These are phyloP conservation scores for Theristicus caerulescens DNA, from an alignment of 2,113 vertebrate species.

Conservation along the genomic window DNA sequence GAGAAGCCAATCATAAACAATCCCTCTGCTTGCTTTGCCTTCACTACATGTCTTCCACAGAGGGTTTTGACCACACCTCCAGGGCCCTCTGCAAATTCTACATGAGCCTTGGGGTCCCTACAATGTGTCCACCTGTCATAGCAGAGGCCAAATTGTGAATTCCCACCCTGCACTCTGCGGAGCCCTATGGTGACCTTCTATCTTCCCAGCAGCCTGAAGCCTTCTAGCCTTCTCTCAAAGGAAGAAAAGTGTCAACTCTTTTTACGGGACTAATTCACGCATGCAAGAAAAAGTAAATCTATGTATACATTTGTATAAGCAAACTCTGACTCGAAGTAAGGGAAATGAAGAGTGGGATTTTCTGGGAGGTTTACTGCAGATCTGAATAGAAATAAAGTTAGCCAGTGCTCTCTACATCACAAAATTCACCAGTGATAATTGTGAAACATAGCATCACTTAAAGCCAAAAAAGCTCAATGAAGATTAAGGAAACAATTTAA, in stretches of 20 bases:
- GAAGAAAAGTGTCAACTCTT: not conserved
- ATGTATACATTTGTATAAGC: not conserved
- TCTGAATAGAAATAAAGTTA: not conserved
- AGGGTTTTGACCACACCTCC: not conserved
- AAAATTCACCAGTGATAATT: not conserved
- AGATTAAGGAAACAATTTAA: not conserved
- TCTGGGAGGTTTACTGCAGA: not conserved
- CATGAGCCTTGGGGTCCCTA: not conserved
- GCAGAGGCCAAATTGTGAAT: not conserved
- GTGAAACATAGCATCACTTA: not conserved
- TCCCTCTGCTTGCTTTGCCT: not conserved
- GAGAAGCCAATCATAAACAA: not conserved
- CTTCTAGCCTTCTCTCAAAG: not conserved
- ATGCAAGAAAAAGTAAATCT: not conserved
- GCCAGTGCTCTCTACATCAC: not conserved
- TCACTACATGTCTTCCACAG: not conserved
- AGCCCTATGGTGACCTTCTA: not conserved
- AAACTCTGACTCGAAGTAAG: not conserved
- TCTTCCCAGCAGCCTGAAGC: not conserved
- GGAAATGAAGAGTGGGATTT: not conserved
- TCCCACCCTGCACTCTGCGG: rapidly evolving
- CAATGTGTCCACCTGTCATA: not conserved
- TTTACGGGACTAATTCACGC: not conserved
- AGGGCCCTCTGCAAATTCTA: not conserved
- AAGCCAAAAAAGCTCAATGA: not conserved